phyloP scores from a whole-genome alignment of 2,888 invertebrate species.

The Athalia rosae region DNA sequence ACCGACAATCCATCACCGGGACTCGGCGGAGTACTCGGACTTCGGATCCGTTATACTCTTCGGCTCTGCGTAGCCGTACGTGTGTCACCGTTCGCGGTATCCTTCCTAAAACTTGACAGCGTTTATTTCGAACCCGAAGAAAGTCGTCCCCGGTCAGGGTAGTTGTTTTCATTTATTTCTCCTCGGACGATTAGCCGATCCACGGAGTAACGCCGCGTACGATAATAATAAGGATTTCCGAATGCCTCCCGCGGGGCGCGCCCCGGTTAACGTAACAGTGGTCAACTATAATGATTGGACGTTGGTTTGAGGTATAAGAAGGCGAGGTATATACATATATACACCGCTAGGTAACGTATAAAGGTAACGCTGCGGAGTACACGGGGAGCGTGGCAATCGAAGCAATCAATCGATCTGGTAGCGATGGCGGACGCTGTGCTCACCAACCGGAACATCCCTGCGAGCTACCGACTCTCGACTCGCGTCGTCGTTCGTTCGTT shows the following conservation, averaged over 20 bases:
- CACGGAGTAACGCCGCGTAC: no score
- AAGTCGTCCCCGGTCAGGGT: no score
- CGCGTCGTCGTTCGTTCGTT: not conserved
- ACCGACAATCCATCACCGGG: constrained; percentile 59
- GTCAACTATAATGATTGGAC: constrained; percentile 36
- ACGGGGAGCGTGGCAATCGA: constrained; percentile 63
- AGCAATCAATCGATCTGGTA: constrained; percentile 66
- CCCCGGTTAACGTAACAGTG: constrained; percentile 13
- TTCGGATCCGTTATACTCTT: constrained; percentile 52
- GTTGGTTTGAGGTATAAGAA: not conserved
- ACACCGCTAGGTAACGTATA: not conserved
- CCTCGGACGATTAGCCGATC: no score
- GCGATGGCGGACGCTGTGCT: constrained; percentile 64
- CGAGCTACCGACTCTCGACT: constrained; percentile 59
- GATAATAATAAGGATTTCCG: constrained; percentile 4
- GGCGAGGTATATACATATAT: no score
- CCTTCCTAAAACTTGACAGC: no score
- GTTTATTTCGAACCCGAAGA: no score
- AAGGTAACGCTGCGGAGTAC: constrained; percentile 35
- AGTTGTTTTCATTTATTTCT: no score
- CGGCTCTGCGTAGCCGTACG: constrained; percentile 50
- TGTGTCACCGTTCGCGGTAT: no score
- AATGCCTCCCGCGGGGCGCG: constrained; percentile 27
- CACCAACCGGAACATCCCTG: constrained; percentile 66
- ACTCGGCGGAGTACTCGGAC: constrained; percentile 54